Percentiles rank a stretch among this genome's conserved stretches.
These are phyloP conservation scores for Phoenicopterus ruber DNA, from an alignment of 2,113 vertebrate genomes.

Conservation along the genomic window DNA sequence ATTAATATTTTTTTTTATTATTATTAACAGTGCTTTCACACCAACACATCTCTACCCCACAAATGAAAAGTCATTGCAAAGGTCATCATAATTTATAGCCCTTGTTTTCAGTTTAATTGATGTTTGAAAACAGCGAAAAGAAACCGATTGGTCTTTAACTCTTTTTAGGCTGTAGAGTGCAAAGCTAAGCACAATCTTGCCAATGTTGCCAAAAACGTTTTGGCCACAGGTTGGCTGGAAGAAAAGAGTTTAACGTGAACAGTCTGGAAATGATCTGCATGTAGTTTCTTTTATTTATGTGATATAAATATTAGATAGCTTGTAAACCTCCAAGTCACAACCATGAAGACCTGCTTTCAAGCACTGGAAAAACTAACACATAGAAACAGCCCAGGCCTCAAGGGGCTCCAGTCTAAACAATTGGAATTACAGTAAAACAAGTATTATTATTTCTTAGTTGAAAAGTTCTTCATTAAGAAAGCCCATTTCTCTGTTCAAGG, in stretches of 20 bases:
- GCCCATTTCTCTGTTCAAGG: not conserved
- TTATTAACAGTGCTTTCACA: slow-evolving; percentile 39
- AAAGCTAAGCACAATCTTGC: not conserved
- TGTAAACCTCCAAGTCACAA: not conserved
- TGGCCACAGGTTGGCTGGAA: not conserved
- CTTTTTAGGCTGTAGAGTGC: not conserved
- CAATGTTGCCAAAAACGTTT: not conserved
- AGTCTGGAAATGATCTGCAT: not conserved
- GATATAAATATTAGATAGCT: not conserved
- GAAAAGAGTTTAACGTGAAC: not conserved
- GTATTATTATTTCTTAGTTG: not conserved
- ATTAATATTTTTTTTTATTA: slow-evolving; percentile 14
- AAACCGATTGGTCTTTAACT: not conserved
- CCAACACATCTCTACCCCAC: not conserved
- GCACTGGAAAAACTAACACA: not conserved
- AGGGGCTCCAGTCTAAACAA: not conserved
- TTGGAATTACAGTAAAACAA: not conserved
- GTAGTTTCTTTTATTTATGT: not conserved
- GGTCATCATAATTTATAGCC: not conserved
- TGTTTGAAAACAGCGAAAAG: slow-evolving; percentile 21
- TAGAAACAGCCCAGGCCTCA: not conserved
- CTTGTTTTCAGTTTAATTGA: slow-evolving; percentile 43
- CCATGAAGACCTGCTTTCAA: not conserved
- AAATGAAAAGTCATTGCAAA: slow-evolving; percentile 47
- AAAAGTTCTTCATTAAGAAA: not conserved